Evolutionary conservation across 1,140 invertebrate genomes (phyloP).

Genomic region (Anagrus nilaparvatae): DNA sequence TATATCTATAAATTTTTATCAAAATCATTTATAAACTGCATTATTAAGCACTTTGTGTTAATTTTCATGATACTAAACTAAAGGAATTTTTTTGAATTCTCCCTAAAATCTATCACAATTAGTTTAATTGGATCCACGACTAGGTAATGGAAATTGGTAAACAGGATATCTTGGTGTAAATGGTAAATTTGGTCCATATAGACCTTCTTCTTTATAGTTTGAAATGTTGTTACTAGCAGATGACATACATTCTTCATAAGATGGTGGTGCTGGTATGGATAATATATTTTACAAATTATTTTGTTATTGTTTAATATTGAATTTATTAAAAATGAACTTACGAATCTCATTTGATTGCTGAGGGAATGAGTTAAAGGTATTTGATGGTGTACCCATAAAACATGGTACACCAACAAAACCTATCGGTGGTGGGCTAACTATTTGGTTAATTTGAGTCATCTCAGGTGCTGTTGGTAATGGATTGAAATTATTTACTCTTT

Average conservation of each 20-base stretch:
- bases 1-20: too few relatives aligned
- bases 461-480: background rate
- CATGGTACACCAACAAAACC: constrained; percentile 14
- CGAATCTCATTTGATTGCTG: constrained; percentile 6
- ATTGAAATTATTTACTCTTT: background rate
- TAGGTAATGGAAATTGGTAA: constrained; percentile 14
- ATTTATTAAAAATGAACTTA: constrained; percentile 6
- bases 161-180: constrained; percentile 21
- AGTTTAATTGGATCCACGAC: constrained; percentile 1
- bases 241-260: constrained; percentile 24
- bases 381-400: constrained; percentile 5
- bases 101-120: too few relatives aligned
- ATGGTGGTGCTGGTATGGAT: constrained; percentile 20
- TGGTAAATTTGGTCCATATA: constrained; percentile 8
- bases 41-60: too few relatives aligned
- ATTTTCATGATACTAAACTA: too few relatives aligned
- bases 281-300: constrained; percentile 2
- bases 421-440: constrained; percentile 13
- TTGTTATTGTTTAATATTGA: background rate
- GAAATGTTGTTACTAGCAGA: constrained; percentile 1
- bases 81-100: too few relatives aligned
- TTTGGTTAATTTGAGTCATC: background rate
- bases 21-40: too few relatives aligned
- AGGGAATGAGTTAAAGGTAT: background rate
- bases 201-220: background rate